Conservation (phyloP, 2,797 vertebrate species). For the Centropyge bicolor region DNA sequence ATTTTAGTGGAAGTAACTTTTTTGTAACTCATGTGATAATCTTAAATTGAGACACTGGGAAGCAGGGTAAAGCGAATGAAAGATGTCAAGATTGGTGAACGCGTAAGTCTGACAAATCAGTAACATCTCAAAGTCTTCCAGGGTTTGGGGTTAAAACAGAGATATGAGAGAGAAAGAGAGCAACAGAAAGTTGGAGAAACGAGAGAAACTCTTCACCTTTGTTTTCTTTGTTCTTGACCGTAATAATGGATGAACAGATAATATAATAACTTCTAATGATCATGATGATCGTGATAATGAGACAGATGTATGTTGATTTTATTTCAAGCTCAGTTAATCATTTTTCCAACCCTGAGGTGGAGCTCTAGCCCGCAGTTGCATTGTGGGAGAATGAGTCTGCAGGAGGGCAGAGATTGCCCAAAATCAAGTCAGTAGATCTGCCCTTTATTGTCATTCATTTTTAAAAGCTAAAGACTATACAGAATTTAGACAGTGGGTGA, state of each 20-base stretch:
- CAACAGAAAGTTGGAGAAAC: constrained; percentile 71
- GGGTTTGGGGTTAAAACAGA: constrained; percentile 71
- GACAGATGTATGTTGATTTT: constrained; percentile 60
- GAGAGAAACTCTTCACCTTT: constrained; percentile 83
- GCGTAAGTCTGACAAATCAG: constrained; percentile 59
- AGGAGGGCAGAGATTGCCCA: constrained; percentile 2
- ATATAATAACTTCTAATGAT: constrained; percentile 53
- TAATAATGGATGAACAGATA: constrained; percentile 69
- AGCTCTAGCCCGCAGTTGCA: constrained; percentile 67
- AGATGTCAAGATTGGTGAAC: constrained; percentile 25
- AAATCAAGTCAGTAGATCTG: neutral
- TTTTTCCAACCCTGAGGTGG: constrained; percentile 75
- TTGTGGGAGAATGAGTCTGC: constrained; percentile 56
- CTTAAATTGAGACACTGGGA: constrained; percentile 53
- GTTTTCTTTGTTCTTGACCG: constrained; percentile 68
- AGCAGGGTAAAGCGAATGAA: constrained; percentile 70
- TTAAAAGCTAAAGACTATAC: neutral
- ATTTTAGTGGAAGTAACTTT: constrained; percentile 69
- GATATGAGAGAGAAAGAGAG: constrained; percentile 70
- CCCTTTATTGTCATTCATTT: neutral
- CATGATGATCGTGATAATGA: constrained; percentile 50
- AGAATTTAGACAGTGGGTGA: constrained; percentile 2
- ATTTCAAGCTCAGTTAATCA: constrained; percentile 60
- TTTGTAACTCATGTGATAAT: constrained; percentile 67
- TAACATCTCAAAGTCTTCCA: constrained; percentile 84